Base-by-base conservation (phyloP, 2,888 invertebrate genomes). In the Leptinotarsa juncta region DNA sequence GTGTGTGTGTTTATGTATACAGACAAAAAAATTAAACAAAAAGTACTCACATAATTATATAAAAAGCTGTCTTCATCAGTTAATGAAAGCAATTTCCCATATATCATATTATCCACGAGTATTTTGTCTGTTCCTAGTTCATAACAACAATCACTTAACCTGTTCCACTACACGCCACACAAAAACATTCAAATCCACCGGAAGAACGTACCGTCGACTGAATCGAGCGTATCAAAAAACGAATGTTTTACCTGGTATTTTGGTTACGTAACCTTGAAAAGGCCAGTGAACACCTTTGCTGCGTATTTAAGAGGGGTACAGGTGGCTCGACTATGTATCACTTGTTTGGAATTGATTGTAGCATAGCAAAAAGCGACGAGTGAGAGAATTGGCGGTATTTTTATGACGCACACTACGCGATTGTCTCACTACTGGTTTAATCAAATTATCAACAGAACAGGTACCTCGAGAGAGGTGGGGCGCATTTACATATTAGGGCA, bases 211-310 rank as follows among this genome's bases (percentile, higher is more conserved):
- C 65, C 53, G 60, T 48, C 67, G 70, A 72, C 72, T 75, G 53
- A 72, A 67, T 67, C 51, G 65, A 51, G 48, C 71, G 53, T 67
- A 60, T 57, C 69, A 66, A 75, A 75, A 71, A 68, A 68, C 66
- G 55, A 71, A 72, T 68, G 55, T 69, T 72, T 53, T 65, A 74
- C 68, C 71, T 48, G 74, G 67, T 71, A 48, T 55, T 50, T 42
- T 50, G 71, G 71, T 55, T 71, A 70, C 60, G 72, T 72, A 72
- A 75, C 75, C 75, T 75, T 75, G 72, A 70, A 72, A 75, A 75
- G 75, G 72, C 71, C 75, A 71, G 67, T 71, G 74, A 69, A 53
- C 48, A 62, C 62, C 57, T 57, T 42, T 23, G 42, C 62, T n/a
- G 62, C n/a, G 62, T 42, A 26, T 20, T 16, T 57, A 57, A 7